These are phyloP conservation scores for Bambusicola thoracicus DNA, from an alignment of 2,113 vertebrate species.

Conservation along the genomic window DNA sequence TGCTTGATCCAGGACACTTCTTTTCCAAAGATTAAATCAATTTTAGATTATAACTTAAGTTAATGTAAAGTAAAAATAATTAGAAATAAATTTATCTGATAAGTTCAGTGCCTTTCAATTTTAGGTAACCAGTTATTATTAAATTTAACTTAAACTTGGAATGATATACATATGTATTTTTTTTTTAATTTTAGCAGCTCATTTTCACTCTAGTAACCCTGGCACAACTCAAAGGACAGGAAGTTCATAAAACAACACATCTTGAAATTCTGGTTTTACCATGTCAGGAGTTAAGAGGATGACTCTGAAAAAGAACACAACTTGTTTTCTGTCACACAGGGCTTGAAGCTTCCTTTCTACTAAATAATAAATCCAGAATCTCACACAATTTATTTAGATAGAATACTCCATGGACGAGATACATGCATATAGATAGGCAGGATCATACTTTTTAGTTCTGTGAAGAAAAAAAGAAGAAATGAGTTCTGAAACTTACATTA, in stretches of 20 bases:
- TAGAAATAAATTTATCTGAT: neutral
- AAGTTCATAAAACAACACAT: neutral
- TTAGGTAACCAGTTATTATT: neutral
- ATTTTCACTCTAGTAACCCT: neutral
- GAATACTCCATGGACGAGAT: neutral
- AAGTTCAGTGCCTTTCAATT: no score
- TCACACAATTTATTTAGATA: neutral
- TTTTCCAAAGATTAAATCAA: no score
- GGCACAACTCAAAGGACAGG: neutral
- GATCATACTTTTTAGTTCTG: neutral
- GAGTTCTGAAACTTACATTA: neutral
- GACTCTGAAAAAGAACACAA: neutral
- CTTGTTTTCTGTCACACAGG: neutral
- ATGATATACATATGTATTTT: no score
- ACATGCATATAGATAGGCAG: neutral
- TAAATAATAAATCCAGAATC: neutral
- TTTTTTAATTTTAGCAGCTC: no score
- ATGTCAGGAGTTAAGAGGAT: neutral
- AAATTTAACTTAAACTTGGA: neutral
- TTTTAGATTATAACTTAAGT: neutral
- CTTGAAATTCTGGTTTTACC: neutral
- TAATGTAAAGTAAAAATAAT: neutral
- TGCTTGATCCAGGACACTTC: neutral
- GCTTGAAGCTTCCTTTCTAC: neutral
- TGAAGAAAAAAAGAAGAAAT: neutral